Conservation (phyloP, 2,888 invertebrate species). For the Pyrgus malvae region DNA sequence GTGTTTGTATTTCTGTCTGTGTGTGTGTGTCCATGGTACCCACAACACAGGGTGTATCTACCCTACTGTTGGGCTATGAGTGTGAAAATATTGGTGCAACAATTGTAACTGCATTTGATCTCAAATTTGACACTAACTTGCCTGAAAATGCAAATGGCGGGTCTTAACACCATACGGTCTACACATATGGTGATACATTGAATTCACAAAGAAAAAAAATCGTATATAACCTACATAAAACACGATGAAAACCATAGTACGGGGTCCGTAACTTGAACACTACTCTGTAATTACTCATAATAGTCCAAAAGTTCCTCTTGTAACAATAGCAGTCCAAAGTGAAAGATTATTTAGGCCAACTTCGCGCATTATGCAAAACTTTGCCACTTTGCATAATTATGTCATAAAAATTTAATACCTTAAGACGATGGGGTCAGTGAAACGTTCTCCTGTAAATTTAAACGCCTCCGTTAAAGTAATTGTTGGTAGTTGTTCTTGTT, state of each 20-base stretch:
- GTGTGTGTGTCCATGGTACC: no score
- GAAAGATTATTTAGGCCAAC: conserved; percentile 16
- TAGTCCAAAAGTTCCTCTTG: background rate
- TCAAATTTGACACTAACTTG: no score
- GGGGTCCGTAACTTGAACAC: conserved; percentile 3
- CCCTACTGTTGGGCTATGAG: no score
- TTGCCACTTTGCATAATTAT: conserved; percentile 13
- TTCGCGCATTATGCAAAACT: conserved; percentile 5
- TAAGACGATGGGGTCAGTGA: conserved; percentile 7
- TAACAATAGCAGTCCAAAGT: background rate
- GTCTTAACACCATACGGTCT: no score
- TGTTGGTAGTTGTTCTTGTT: conserved; percentile 10
- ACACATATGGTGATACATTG: no score
- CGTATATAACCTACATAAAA: background rate
- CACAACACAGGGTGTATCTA: no score
- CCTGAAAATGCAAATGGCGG: no score
- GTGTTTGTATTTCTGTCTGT: no score
- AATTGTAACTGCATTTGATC: no score
- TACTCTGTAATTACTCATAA: conserved; percentile 9
- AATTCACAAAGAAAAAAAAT: no score
- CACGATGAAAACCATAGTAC: background rate
- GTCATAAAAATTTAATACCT: conserved; percentile 21
- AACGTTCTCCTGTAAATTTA: background rate
- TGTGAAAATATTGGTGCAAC: no score
- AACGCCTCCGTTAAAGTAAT: background rate